Base-by-base conservation (phyloP, 2,113 vertebrate genomes). In the Zosterops pallidus region DNA sequence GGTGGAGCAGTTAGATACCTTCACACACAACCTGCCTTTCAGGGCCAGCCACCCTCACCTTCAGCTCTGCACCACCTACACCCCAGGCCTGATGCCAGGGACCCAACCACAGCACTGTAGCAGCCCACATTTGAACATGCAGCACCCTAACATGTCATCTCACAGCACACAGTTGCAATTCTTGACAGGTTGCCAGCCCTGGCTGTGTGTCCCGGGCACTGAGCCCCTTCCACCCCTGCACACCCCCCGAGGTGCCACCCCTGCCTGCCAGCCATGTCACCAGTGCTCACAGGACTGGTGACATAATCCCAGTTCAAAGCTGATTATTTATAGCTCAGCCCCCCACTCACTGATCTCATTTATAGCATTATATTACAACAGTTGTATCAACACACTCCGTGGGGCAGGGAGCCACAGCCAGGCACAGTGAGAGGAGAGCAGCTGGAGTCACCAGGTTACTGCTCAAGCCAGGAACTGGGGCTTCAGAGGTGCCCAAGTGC, bases 161-260 rank as follows among this genome's bases (percentile, higher is more conserved):
- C 16, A 35, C 41, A 83, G 49, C 2, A 19, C 14, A 24, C 20
- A 29, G 20, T 31, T 85, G 31, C 67, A 88, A 37, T 42, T 56
- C 13, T 7, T 76, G 46, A 64, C 53, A 31, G 50, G 49, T 44
- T 77, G 50, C 64, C 71, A 80, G 55, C 53, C 57, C 74, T 77
- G 37, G 29, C 80, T 76, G 12, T 47, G 46, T 18, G 24, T 57
- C 56, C 28, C 20, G 8, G 37, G 47, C 71, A 26, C 39, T 22
- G 57, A 33, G 46, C 35, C 46, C 59, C 79, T 42, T 63, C 10
- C 15, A 50, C 57, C 70, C 37, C 11, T 33, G 60, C 46, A 59
- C 49, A 68, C 47, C 3, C 55, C 23, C 50, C 1, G 28, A 76
- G 14, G 29, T 35, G 49, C 52, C 4, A 0, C 6, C 69, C 44